Evolutionary conservation across 2,113 vertebrate genomes (phyloP).

Genomic region (Cardinalis cardinalis): DNA sequence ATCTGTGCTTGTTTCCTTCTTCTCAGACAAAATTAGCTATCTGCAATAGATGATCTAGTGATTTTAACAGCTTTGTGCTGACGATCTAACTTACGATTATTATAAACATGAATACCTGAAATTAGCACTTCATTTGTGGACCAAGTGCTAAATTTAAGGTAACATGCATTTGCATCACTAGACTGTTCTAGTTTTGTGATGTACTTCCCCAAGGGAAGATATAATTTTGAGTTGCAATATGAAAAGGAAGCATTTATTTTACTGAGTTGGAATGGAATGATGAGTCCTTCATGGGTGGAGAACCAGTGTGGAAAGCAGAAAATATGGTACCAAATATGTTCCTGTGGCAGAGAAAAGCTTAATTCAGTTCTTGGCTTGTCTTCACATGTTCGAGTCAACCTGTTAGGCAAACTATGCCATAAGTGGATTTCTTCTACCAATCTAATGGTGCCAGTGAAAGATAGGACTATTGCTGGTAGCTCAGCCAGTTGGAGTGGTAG

Average conservation of each 20-base stretch:
- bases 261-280: background rate
- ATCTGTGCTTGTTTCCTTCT: conserved; percentile 5
- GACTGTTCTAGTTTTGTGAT: background rate
- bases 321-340: background rate
- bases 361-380: background rate
- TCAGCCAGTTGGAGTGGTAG: background rate
- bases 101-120: background rate
- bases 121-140: background rate
- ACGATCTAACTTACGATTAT: background rate
- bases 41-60: background rate
- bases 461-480: background rate
- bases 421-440: background rate
- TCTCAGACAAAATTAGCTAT: conserved; percentile 1
- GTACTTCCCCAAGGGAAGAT: background rate
- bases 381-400: background rate
- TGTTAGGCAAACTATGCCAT: background rate
- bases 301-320: background rate
- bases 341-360: background rate
- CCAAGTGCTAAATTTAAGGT: background rate
- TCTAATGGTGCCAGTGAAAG: background rate
- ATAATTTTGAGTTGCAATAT: background rate
- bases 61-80: background rate
- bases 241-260: background rate
- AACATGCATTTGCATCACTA: background rate
- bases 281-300: background rate